Percentiles rank a stretch among this genome's conserved stretches.
Conservation (phyloP, 92 coral and sea anemone genomes). For the Parazoanthus atlanticus region DNA sequence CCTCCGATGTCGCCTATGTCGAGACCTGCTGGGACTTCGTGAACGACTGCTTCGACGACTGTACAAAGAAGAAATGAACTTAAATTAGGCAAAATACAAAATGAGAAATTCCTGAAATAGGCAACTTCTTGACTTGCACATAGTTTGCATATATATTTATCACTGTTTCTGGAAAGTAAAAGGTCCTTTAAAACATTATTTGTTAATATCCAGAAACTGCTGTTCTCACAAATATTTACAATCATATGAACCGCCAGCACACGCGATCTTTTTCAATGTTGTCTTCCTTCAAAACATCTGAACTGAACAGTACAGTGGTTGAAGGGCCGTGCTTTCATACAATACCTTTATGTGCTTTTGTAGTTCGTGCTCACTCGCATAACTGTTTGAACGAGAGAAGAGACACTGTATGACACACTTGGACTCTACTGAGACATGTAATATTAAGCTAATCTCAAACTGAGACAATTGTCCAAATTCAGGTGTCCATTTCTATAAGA, state of each 20-base stretch:
- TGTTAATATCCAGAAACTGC: not conserved
- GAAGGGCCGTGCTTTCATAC: conserved; percentile 62
- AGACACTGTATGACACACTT: conserved; percentile 87
- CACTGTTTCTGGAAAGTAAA: not conserved
- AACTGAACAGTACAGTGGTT: conserved; percentile 32
- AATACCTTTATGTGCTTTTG: conserved; percentile 93
- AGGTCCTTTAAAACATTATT: not conserved
- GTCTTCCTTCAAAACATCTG: conserved; percentile 7
- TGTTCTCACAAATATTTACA: not conserved
- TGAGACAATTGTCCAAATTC: not conserved
- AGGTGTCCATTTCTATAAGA: not conserved
- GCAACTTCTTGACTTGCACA: not conserved
- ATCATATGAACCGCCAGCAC: conserved; percentile 12
- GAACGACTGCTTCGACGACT: conserved; percentile 61
- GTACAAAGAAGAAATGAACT: not conserved
- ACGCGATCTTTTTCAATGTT: not conserved
- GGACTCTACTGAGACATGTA: conserved; percentile 49
- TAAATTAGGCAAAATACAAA: conserved; percentile 7
- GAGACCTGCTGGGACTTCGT: conserved; percentile 47
- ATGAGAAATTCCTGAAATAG: not conserved
- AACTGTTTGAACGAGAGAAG: conserved; percentile 97
- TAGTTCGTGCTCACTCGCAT: conserved; percentile 92
- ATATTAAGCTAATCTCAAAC: conserved; percentile 35
- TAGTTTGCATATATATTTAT: not conserved
- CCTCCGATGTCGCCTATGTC: conserved; percentile 31